phyloP scores from a whole-genome alignment of 2,888 invertebrate species.

The Limnephilus lunatus region DNA sequence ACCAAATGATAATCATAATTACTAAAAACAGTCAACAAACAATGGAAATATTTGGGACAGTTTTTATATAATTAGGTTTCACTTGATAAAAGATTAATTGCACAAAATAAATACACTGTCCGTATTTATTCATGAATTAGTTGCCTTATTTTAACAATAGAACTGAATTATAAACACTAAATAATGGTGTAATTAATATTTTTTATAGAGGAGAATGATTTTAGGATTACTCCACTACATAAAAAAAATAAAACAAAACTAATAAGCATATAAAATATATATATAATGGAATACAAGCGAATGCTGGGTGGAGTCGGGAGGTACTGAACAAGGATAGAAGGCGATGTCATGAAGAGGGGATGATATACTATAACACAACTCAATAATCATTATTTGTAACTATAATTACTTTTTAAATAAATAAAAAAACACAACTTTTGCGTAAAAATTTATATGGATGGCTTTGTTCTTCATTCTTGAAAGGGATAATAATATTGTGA shows the following conservation, averaged over 20 bases:
- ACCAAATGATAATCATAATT: constrained; percentile 19
- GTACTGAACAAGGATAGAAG: constrained; percentile 16
- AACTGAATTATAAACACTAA: constrained; percentile 25
- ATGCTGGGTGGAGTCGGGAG: constrained; percentile 27
- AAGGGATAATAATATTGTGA: neutral
- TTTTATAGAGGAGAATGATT: constrained; percentile 29
- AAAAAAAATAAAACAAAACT: constrained; percentile 40
- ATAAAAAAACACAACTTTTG: neutral
- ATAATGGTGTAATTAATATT: constrained; percentile 18
- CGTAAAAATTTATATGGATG: neutral
- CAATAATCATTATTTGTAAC: constrained; percentile 11
- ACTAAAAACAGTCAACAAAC: constrained; percentile 7
- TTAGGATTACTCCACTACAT: constrained; percentile 20
- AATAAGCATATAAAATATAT: constrained; percentile 45
- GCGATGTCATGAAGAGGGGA: constrained; percentile 8
- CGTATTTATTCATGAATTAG: constrained; percentile 32
- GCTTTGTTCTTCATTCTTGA: constrained; percentile 4
- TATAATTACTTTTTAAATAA: constrained; percentile 19
- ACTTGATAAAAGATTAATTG: constrained; percentile 20
- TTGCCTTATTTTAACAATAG: constrained; percentile 35
- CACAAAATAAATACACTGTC: constrained; percentile 31
- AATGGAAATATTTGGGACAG: neutral
- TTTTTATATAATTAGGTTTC: constrained; percentile 4
- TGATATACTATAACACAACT: constrained; percentile 31
- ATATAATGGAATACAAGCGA: constrained; percentile 40